Conservation (phyloP, 1,140 invertebrate genomes). For the Leptinotarsa undecemlineata region DNA sequence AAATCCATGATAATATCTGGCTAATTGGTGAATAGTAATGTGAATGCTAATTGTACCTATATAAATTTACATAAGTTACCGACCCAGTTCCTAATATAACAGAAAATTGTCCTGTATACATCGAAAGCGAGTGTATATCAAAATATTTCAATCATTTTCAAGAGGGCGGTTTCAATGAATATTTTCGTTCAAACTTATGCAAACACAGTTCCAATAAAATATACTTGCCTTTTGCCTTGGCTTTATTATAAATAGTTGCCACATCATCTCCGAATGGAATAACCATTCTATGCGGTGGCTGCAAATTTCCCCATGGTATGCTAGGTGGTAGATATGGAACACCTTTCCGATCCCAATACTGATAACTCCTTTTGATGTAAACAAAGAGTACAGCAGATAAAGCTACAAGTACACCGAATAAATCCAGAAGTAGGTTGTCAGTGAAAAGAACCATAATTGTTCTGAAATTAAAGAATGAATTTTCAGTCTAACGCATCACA, state of each 20-base stretch:
- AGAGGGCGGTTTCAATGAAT: background rate
- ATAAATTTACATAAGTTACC: background rate
- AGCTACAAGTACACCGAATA: background rate
- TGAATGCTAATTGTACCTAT: background rate
- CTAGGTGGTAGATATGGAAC: background rate
- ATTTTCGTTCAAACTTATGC: background rate
- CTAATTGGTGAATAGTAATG: background rate
- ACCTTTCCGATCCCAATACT: constrained; percentile 4
- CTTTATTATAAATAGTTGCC: background rate
- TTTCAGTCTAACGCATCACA: no score
- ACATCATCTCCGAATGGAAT: background rate
- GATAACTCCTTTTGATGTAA: constrained; percentile 11
- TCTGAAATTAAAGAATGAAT: no score
- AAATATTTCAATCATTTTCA: no score
- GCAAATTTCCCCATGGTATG: constrained; percentile 5
- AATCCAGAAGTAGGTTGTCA: background rate
- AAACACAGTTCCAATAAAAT: background rate
- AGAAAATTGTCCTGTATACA: no score
- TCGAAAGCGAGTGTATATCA: no score
- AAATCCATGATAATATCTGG: background rate
- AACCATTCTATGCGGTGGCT: background rate
- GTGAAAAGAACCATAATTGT: no score
- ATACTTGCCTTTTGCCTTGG: background rate
- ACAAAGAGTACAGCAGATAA: background rate
- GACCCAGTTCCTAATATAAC: no score